Evolutionary conservation across 2,888 invertebrate species (phyloP).

Genomic region (Synergus laeviventris): DNA sequence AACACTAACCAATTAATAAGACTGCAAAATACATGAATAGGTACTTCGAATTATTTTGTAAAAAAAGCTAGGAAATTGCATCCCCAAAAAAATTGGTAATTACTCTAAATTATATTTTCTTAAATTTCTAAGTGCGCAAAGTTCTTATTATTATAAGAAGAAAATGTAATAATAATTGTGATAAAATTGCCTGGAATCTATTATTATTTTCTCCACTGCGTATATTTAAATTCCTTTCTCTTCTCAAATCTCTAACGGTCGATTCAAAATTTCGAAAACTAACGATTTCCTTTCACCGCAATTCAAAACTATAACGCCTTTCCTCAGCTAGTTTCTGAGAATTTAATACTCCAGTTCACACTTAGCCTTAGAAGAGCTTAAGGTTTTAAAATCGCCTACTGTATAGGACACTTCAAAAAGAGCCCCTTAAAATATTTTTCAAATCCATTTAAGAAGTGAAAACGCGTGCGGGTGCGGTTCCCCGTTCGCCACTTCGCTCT

Average conservation of each 20-base stretch:
- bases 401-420: background rate
- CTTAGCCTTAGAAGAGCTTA: background rate
- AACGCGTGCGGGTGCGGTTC: slow-evolving; percentile 25
- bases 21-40: too few relatives aligned
- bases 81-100: too few relatives aligned
- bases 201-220: too few relatives aligned
- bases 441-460: background rate
- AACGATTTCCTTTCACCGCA: background rate
- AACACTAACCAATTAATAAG: too few relatives aligned
- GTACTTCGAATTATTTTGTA: too few relatives aligned
- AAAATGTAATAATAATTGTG: too few relatives aligned
- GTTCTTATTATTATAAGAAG: too few relatives aligned
- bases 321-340: background rate
- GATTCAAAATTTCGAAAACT: background rate
- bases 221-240: too few relatives aligned
- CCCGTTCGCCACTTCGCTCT: slow-evolving; percentile 18
- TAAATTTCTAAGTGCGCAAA: too few relatives aligned
- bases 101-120: too few relatives aligned
- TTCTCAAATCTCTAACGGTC: background rate
- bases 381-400: background rate
- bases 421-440: background rate
- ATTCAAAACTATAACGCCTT: background rate
- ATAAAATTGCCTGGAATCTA: too few relatives aligned
- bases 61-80: too few relatives aligned
- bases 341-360: background rate